Evolutionary conservation across 2,797 vertebrate genomes (phyloP), one percentile per base, ranked within the genome.

Genomic region (Botia almorhae): DNA sequence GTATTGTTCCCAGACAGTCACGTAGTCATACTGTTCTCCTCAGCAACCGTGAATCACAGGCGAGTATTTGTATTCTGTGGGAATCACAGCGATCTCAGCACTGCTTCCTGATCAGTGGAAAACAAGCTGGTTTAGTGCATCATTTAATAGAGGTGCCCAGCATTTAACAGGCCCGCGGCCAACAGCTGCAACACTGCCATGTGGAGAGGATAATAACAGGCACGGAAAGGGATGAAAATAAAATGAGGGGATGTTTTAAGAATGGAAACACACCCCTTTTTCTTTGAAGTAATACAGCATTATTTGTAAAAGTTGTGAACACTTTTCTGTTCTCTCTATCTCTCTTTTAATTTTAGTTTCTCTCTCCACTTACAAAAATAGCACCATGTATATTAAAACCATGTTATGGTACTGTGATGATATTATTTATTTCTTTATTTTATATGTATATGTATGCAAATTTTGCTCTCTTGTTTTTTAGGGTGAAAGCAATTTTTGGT

Each of bases 1-100:
- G 87, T 83, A 87, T 90, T 93, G 91, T 93, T 85, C 56, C 21
- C 74, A 76, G 84, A 85, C 85, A 84, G 80, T 87, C 82, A 81
- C 86, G 83, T 85, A 84, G 86, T 85, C 43, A 86, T 82, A 65
- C 46, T 50, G 78, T 23, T 60, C 43, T 73, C 69, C 48, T 80
- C 29, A 36, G 75, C 82, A 88, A 69, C 81, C 80, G 13, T 79
- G 79, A 78, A 69, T 26, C 43, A 78, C 81, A 76, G 8, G 3
- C 0, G 23, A 74, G 78, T 50, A 51, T 73, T 80, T 72, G 50
- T 80, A 58, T 80, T 80, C 39, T 60, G 69, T 74, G 70, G 55
- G 64, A 81, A 84, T 87, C 76, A 74, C 80, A 56, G 80, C 69
- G 74, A 74, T 70, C 69, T 82, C 78, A 53, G 84, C 85, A 68